These are phyloP conservation scores for Phoenicopterus ruber DNA, from an alignment of 2,113 vertebrate genomes.

Conservation along the genomic window DNA sequence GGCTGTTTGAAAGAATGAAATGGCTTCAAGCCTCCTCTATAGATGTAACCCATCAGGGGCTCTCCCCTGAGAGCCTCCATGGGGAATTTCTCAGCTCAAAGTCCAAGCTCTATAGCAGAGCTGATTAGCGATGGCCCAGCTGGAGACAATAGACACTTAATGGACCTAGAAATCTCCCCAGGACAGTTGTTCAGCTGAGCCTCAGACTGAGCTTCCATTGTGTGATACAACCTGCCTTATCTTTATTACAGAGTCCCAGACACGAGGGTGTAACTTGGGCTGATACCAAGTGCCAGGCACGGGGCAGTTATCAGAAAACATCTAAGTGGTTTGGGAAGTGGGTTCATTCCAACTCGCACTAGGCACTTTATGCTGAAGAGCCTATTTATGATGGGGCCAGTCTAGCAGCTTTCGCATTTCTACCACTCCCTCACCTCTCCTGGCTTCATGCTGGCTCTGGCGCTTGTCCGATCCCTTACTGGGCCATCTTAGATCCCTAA, in stretches of 20 bases:
- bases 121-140: not conserved
- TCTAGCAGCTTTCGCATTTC: not conserved
- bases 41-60: not conserved
- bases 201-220: constrained; percentile 9
- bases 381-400: not conserved
- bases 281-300: constrained; percentile 22
- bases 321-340: constrained; percentile 36
- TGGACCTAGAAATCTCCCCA: not conserved
- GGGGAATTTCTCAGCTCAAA: not conserved
- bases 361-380: not conserved
- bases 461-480: not conserved
- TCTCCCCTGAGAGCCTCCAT: not conserved
- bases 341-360: not conserved
- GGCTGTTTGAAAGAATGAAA: not conserved
- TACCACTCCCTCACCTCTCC: not conserved
- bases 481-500: not conserved
- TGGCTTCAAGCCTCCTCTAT: not conserved
- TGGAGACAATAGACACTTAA: not conserved
- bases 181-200: not conserved
- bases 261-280: not conserved
- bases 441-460: not conserved
- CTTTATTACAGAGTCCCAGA: constrained; percentile 41
- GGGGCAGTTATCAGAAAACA: constrained; percentile 28
- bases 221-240: not conserved
- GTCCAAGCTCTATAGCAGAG: not conserved